Base-by-base conservation (phyloP, 2,797 vertebrate genomes). In the Sebastes minor region DNA sequence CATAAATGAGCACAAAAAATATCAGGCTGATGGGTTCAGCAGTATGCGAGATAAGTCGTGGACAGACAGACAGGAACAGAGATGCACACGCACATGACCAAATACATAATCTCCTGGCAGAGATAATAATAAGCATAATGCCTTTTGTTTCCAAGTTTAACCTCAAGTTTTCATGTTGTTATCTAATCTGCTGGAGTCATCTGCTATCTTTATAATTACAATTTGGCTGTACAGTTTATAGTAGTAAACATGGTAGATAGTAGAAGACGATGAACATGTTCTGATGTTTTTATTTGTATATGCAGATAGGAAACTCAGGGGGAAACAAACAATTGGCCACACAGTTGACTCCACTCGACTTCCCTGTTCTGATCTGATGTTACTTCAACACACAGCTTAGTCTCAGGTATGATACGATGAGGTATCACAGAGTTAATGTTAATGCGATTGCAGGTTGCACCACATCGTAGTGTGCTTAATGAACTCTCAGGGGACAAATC, bases 381-480 rank as follows among this genome's bases (percentile, higher is more conserved):
- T 46, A 53, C 69, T 30, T 27, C 8, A 52, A 30, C 33, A 28
- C 18, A 33, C 62, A 46, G 14, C 30, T 64, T 67, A 20, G 25
- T 25, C n/a, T 61, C 35, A 33, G 72, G 63, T 65, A 61, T 30
- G 30, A 30, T 35, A 61, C 28, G 30, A 30, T 35, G 42, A 73
- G 35, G 62, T 53, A 8, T n/a, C 4, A 25, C 55, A 23, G 55
- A 22, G 52, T 52, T 25, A 25, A 52, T 42, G 65, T 32, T 30
- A 38, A 71, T 76, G 60, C 20, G 67, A 27, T 69, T 46, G 73
- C 3, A 55, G 18, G 46, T 59, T 75, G 8, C 20, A 14, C 6
- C 27, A 4, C 22, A 63, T 7, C 62, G 22, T 2, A 20, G 25
- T n/a, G 64, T 80, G 71, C 82, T 91, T 88, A 93, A 93, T 91